phyloP scores from a whole-genome alignment of 2,888 invertebrate species.

The Epistrophella euchroma region DNA sequence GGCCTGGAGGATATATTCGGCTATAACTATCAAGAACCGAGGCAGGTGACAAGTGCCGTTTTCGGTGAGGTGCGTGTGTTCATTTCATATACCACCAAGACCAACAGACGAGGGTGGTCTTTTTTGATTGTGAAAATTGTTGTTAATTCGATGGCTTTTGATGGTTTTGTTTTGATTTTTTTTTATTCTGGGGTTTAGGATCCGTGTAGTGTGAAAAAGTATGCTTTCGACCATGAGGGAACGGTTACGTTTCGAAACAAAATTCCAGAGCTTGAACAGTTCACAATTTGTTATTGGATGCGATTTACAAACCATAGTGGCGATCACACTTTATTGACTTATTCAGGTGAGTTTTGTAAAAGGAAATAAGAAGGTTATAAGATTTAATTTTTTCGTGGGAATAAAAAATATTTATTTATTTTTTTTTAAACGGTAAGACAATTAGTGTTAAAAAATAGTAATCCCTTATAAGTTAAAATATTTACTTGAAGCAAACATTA shows the following conservation, averaged over 20 bases:
- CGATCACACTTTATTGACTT: constrained; percentile 93
- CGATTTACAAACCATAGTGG: constrained; percentile 92
- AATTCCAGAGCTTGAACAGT: constrained; percentile 91
- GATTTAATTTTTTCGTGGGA: neutral
- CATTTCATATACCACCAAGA: neutral
- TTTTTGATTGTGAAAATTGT: constrained; percentile 32
- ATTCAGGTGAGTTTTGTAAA: constrained; percentile 87
- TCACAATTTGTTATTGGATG: constrained; percentile 93
- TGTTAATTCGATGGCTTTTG: constrained; percentile 14
- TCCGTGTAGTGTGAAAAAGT: constrained; percentile 88
- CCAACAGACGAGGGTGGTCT: constrained; percentile 2
- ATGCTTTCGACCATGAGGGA: constrained; percentile 88
- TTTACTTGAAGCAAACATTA: neutral
- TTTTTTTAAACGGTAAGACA: neutral
- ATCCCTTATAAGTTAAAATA: neutral
- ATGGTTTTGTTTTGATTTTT: constrained; percentile 26
- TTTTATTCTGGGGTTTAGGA: constrained; percentile 81
- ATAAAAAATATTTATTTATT: neutral
- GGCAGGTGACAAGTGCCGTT: constrained; percentile 57
- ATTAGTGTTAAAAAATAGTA: neutral
- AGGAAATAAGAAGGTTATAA: neutral
- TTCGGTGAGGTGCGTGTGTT: constrained; percentile 76
- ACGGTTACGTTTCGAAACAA: constrained; percentile 89
- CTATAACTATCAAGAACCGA: constrained; percentile 75
- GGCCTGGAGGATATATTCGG: constrained; percentile 74